These are phyloP conservation scores for Stenodera caucasica DNA, from an alignment of 2,888 invertebrate species.

Conservation along the genomic window DNA sequence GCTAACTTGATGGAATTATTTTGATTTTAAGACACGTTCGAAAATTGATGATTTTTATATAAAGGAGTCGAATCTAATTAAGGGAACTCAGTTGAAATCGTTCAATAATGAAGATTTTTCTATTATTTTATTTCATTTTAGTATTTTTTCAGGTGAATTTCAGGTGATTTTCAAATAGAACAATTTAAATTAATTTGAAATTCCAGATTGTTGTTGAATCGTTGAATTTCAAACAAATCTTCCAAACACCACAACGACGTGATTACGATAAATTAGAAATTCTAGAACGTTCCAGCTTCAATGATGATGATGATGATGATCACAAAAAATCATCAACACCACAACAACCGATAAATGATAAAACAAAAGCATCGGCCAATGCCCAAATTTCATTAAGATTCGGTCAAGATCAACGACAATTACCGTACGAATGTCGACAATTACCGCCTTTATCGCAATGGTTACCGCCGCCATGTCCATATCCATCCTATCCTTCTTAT, in stretches of 20 bases:
- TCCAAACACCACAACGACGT: constrained; percentile 4
- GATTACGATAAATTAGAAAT: constrained; percentile 11
- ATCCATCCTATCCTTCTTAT: neutral
- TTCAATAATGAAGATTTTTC: neutral
- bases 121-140: neutral
- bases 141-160: neutral
- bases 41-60: neutral
- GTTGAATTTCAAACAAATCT: constrained; percentile 8
- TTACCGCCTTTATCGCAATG: neutral
- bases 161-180: neutral
- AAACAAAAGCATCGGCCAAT: constrained; percentile 1
- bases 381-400: constrained; percentile 9
- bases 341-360: neutral
- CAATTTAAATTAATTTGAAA: neutral
- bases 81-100: too few species aligned
- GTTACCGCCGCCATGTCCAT: neutral
- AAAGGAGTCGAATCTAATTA: neutral
- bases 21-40: too few species aligned
- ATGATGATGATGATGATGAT: neutral
- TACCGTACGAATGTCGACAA: neutral
- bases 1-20: too few species aligned
- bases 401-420: neutral
- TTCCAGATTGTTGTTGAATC: neutral
- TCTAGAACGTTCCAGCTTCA: constrained; percentile 2
- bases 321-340: neutral